phyloP scores from a whole-genome alignment of 2,113 vertebrate genomes.

The Ia io region DNA sequence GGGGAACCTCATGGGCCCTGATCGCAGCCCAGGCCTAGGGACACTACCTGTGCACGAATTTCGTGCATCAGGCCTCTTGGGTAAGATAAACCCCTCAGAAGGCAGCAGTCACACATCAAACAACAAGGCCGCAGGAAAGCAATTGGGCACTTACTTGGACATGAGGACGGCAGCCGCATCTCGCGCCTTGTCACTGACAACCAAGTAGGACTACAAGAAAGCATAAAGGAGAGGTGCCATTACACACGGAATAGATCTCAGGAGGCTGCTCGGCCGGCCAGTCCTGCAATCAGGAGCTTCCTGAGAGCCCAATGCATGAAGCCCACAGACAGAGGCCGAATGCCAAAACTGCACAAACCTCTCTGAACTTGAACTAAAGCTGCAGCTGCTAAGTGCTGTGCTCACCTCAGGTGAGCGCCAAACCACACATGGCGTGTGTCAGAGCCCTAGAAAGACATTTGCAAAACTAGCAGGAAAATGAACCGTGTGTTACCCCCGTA shows the following conservation, averaged over 20 bases:
- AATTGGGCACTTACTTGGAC: conserved; percentile 91
- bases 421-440: fast-evolving
- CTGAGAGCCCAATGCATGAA: fast-evolving
- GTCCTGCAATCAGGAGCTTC: background rate
- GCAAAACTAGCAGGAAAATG: background rate
- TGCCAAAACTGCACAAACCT: background rate
- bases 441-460: background rate
- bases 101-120: background rate
- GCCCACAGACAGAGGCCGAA: background rate
- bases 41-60: no score
- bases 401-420: background rate
- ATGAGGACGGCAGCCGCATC: conserved; percentile 94
- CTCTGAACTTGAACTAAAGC: background rate
- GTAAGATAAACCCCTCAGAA: background rate
- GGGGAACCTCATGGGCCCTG: no score
- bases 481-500: background rate
- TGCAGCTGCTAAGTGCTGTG: background rate
- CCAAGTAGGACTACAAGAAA: conserved; percentile 88
- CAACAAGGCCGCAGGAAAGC: background rate
- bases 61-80: no score
- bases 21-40: no score
- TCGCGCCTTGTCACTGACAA: conserved; percentile 90
- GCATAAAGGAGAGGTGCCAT: background rate
- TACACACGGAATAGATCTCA: background rate
- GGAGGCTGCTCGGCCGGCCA: fast-evolving